Conservation (phyloP, 2,113 vertebrate genomes). For the Todiramphus chloris region DNA sequence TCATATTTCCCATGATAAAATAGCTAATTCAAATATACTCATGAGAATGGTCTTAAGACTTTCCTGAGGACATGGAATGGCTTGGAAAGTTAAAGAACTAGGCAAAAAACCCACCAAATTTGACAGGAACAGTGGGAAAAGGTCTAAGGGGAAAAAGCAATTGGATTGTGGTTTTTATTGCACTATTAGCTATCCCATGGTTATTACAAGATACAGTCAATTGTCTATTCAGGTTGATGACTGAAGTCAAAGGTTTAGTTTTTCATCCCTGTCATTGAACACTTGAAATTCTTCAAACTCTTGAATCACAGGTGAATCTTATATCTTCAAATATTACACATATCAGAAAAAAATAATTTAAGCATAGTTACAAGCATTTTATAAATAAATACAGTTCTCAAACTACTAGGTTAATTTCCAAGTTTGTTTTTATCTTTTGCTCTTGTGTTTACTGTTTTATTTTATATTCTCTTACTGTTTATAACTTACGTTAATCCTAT, state of each 20-base stretch:
- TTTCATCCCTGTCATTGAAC: neutral
- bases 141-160: neutral
- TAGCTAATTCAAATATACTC: neutral
- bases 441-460: neutral
- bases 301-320: neutral
- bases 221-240: neutral
- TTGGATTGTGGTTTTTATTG: neutral
- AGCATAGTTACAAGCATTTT: neutral
- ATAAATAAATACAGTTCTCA: neutral
- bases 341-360: neutral
- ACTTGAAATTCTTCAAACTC: neutral
- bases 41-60: neutral
- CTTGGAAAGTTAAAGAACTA: neutral
- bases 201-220: neutral
- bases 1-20: neutral
- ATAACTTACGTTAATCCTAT: neutral
- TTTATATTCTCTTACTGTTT: constrained; percentile 5
- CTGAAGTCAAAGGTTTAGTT: neutral
- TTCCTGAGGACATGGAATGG: neutral
- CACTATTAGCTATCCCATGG: neutral
- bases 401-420: neutral
- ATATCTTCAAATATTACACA: neutral
- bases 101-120: neutral
- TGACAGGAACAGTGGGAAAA: neutral
- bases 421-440: neutral